phyloP scores from a whole-genome alignment of 1,140 invertebrate genomes.

The Brachionus asplanchnoidis region DNA sequence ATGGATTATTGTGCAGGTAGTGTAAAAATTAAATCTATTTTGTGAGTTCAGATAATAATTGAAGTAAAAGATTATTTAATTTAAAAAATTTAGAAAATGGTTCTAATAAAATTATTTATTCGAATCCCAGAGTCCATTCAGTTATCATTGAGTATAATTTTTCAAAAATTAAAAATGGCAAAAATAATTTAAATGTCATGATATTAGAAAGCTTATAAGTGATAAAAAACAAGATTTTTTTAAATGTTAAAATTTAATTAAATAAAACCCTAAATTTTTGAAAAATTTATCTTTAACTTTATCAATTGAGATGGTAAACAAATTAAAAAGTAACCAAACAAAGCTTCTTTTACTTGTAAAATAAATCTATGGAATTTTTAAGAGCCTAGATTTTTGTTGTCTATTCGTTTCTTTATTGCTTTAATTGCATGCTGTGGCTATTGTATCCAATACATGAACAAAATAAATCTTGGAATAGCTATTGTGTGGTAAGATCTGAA shows the following conservation, averaged over 20 bases:
- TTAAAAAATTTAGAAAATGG: too few species aligned
- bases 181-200: background rate
- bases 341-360: background rate
- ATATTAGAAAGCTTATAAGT: background rate
- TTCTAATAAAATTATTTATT: too few species aligned
- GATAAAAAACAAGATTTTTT: background rate
- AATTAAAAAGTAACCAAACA: background rate
- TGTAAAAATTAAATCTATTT: too few species aligned
- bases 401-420: slow-evolving; percentile 5
- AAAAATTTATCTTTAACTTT: background rate
- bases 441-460: slow-evolving; percentile 34
- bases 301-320: background rate
- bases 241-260: background rate
- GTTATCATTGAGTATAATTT: too few species aligned
- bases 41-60: too few species aligned
- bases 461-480: slow-evolving; percentile 38
- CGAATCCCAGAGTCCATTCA: too few species aligned
- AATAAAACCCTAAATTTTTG: background rate
- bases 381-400: background rate
- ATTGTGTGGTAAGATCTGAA: background rate
- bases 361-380: background rate
- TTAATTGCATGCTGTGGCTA: slow-evolving; percentile 7
- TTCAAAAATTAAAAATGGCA: too few species aligned
- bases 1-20: too few species aligned
- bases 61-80: too few species aligned